Evolutionary conservation across 2,888 invertebrate genomes (phyloP).

Genomic region (Meteorus cinctellus): DNA sequence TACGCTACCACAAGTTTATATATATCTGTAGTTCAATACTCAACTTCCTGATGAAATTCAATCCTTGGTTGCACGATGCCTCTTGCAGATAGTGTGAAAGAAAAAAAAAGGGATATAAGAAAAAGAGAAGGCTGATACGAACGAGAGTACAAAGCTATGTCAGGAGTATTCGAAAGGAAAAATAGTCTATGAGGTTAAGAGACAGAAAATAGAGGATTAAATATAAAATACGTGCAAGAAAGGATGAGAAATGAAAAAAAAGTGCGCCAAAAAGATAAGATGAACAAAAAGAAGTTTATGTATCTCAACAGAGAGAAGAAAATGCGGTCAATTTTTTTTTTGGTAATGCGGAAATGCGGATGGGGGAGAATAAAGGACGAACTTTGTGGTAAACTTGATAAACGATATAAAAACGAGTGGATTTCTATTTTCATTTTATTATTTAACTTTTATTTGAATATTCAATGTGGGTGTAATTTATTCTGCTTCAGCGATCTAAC

Average conservation of each 20-base stretch:
- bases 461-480: no score
- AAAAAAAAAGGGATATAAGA: constrained; percentile 19
- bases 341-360: constrained; percentile 13
- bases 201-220: background rate
- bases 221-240: constrained; percentile 10
- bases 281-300: background rate
- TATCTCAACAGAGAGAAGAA: constrained; percentile 28
- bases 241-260: constrained; percentile 9
- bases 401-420: constrained; percentile 19
- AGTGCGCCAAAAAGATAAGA: constrained; percentile 15
- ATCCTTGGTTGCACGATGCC: constrained; percentile 26
- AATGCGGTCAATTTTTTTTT: constrained; percentile 33
- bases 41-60: constrained; percentile 52
- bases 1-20: background rate
- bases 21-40: constrained; percentile 20
- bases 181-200: background rate
- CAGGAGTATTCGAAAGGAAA: constrained; percentile 7
- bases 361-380: constrained; percentile 16
- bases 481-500: no score
- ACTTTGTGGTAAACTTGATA: constrained; percentile 7
- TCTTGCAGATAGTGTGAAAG: constrained; percentile 40
- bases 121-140: background rate
- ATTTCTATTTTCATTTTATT: background rate
- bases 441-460: background rate
- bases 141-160: background rate